A percentile compares a stretch with the other conserved stretches of the same genome.
phyloP scores from a whole-genome alignment of 2,113 vertebrate species.

The Chlorodrepanis virens region DNA sequence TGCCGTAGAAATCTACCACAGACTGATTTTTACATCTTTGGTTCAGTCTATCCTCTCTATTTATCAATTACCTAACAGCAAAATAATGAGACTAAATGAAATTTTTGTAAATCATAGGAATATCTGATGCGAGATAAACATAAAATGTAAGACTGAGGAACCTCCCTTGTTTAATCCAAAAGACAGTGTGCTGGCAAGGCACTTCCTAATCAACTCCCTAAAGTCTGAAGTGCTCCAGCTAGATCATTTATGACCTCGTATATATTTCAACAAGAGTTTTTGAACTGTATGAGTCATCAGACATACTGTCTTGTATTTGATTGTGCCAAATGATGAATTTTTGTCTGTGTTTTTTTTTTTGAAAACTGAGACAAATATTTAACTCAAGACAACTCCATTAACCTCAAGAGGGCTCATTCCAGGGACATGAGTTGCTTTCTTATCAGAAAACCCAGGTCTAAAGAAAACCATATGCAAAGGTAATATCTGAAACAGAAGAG shows the following conservation, averaged over 20 bases:
- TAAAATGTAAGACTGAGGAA: not conserved
- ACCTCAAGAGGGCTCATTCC: not conserved
- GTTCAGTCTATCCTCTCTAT: not conserved
- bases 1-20: not conserved
- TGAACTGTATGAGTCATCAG: not conserved
- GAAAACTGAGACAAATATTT: not conserved
- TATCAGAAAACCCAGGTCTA: not conserved
- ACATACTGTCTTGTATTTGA: not conserved
- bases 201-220: not conserved
- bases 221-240: not conserved
- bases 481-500: not conserved
- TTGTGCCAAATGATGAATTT: not conserved
- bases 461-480: not conserved
- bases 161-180: not conserved
- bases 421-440: not conserved
- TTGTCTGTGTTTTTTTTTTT: not conserved
- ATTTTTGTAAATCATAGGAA: not conserved
- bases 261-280: not conserved
- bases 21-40: not conserved
- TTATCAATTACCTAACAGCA: not conserved
- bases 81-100: not conserved
- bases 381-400: not conserved
- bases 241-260: not conserved
- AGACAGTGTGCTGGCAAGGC: too few species aligned
- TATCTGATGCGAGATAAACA: not conserved